Percentiles rank a stretch among this genome's conserved stretches.
phyloP scores from a whole-genome alignment of 2,113 vertebrate genomes.

The Calidris pygmaea region DNA sequence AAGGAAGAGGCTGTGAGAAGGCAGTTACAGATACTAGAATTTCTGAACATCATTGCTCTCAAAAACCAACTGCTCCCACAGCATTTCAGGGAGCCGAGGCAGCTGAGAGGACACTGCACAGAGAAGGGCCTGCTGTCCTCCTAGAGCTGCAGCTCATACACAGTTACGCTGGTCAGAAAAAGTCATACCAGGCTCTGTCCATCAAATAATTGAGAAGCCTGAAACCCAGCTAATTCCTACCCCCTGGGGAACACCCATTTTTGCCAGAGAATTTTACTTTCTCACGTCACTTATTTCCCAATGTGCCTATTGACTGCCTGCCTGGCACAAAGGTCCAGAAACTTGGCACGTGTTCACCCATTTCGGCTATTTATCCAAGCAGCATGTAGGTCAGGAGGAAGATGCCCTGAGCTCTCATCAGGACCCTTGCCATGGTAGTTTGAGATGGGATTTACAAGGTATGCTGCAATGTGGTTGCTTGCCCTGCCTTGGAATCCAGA shows the following conservation, averaged over 20 bases:
- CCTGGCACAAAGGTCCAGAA: background rate
- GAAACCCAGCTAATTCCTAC: background rate
- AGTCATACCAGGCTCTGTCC: background rate
- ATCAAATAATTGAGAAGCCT: background rate
- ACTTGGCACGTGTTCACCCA: rapidly evolving
- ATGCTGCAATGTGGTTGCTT: background rate
- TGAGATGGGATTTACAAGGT: background rate
- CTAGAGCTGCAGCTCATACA: background rate
- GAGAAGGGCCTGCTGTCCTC: background rate
- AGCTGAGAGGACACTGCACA: rapidly evolving
- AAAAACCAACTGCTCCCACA: background rate
- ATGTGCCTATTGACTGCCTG: rapidly evolving
- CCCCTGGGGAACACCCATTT: background rate
- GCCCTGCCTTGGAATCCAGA: background rate
- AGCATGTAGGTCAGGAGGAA: background rate
- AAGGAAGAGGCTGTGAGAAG: constrained; percentile 7
- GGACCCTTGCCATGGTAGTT: background rate
- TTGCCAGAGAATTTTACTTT: background rate
- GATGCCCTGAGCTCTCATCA: background rate
- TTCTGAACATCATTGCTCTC: background rate
- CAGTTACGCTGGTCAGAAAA: background rate
- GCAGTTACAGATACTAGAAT: background rate
- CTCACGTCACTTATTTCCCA: background rate
- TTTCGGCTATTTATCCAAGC: background rate
- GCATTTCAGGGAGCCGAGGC: background rate